Percentiles rank a stretch among this genome's conserved stretches.
These are phyloP conservation scores for Argyrosomus japonicus DNA, from an alignment of 2,113 vertebrate genomes.

Conservation along the genomic window DNA sequence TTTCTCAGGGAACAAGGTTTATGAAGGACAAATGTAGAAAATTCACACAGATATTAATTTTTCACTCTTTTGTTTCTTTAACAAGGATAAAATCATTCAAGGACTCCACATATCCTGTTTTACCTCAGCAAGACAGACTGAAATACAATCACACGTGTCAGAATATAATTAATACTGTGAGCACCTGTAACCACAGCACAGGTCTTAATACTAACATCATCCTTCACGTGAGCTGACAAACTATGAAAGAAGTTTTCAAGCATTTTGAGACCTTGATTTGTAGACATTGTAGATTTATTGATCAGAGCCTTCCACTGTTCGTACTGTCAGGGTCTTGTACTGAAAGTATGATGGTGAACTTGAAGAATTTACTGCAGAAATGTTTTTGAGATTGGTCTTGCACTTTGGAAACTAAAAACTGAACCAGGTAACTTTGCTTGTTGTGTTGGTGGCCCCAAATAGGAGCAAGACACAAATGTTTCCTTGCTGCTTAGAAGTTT, in stretches of 20 bases:
- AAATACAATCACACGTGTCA: background rate
- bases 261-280: slow-evolving; percentile 2
- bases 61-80: background rate
- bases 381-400: background rate
- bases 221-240: background rate
- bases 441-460: background rate
- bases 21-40: slow-evolving; percentile 33
- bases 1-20: slow-evolving; percentile 33
- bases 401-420: background rate
- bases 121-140: too few species aligned
- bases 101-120: too few species aligned
- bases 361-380: too few species aligned
- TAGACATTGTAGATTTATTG: slow-evolving; percentile 44
- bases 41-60: background rate
- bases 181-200: slow-evolving; percentile 4
- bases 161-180: slow-evolving; percentile 20
- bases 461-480: background rate
- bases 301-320: slow-evolving; percentile 8
- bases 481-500: background rate
- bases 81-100: background rate
- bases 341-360: background rate
- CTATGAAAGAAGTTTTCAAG: slow-evolving; percentile 8
- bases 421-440: background rate
- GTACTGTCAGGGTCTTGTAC: slow-evolving; percentile 5
- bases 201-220: background rate